These are phyloP conservation scores for Diadumene lineata DNA, from an alignment of 92 coral and sea anemone species.

Conservation along the genomic window DNA sequence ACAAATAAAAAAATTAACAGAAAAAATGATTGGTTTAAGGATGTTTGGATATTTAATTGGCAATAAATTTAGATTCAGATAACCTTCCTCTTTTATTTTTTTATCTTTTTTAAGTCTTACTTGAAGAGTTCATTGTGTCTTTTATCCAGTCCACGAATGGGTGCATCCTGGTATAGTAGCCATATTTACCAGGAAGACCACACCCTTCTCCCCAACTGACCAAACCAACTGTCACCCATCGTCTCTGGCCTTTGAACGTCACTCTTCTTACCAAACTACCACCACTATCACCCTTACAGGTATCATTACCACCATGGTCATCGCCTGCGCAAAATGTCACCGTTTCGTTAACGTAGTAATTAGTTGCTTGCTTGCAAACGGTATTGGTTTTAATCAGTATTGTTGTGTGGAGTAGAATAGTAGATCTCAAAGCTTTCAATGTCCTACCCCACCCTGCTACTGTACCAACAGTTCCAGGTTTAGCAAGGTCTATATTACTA, in stretches of 20 bases:
- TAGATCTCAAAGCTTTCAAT: conserved; percentile 20
- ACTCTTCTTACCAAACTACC: conserved; percentile 54
- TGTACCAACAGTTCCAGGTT: conserved; percentile 25
- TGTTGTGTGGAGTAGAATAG: conserved; percentile 49
- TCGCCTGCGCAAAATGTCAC: conserved; percentile 69
- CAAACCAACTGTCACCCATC: conserved; percentile 25
- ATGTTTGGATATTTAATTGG: too few relatives aligned
- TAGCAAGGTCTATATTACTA: conserved; percentile 20
- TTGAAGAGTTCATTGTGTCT: neutral
- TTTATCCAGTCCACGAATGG: conserved; percentile 51
- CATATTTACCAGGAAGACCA: conserved; percentile 31
- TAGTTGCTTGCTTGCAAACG: conserved; percentile 29
- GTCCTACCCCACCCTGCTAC: conserved; percentile 75
- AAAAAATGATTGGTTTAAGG: too few relatives aligned
- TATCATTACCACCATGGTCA: conserved; percentile 40
- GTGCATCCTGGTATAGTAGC: conserved; percentile 49
- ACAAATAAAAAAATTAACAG: too few relatives aligned
- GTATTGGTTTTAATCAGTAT: conserved; percentile 35
- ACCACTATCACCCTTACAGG: conserved; percentile 70
- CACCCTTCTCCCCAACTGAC: conserved; percentile 69
- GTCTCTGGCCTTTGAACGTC: neutral
- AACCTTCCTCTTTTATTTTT: too few relatives aligned
- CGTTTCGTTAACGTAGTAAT: neutral
- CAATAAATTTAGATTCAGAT: too few relatives aligned
- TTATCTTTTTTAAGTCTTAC: conserved; percentile 26